Evolutionary conservation across 2,888 invertebrate genomes (phyloP).

Genomic region (Lepeophtheirus nordmannii): DNA sequence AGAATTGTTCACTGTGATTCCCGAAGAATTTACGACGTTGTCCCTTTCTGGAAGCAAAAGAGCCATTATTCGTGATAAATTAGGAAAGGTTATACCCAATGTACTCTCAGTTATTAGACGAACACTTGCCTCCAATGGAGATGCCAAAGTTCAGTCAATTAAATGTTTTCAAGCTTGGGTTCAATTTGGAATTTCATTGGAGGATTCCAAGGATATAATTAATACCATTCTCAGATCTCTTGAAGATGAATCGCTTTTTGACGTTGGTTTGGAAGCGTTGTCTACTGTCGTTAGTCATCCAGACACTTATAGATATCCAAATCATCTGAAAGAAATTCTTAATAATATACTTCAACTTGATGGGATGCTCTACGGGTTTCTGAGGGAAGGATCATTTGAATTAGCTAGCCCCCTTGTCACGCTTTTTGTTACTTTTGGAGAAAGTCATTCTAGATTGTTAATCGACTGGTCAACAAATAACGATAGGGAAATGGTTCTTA

Average conservation of each 20-base stretch:
- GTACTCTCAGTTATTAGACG: slow-evolving; percentile 7
- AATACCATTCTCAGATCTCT: slow-evolving; percentile 32
- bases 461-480: slow-evolving; percentile 36
- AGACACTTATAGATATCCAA: slow-evolving; percentile 45
- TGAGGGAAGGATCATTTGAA: slow-evolving; percentile 21
- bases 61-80: not conserved
- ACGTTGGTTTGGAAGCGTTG: slow-evolving; percentile 47
- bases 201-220: slow-evolving; percentile 35
- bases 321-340: slow-evolving; percentile 43
- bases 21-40: slow-evolving; percentile 43
- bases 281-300: slow-evolving; percentile 46
- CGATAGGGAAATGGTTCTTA: slow-evolving; percentile 42
- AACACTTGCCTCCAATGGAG: not conserved
- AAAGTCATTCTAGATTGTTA: slow-evolving; percentile 48
- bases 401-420: slow-evolving; percentile 14
- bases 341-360: slow-evolving; percentile 46
- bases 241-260: slow-evolving; percentile 36
- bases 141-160: slow-evolving; percentile 10
- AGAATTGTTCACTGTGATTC: slow-evolving; percentile 68
- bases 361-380: slow-evolving; percentile 31
- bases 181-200: slow-evolving; percentile 41
- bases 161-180: slow-evolving; percentile 47
- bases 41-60: not conserved
- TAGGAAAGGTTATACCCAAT: not conserved
- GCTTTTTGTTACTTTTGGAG: slow-evolving; percentile 44